Evolutionary conservation across 2,888 invertebrate genomes (phyloP).

Genomic region (Himalopsyche anomala): DNA sequence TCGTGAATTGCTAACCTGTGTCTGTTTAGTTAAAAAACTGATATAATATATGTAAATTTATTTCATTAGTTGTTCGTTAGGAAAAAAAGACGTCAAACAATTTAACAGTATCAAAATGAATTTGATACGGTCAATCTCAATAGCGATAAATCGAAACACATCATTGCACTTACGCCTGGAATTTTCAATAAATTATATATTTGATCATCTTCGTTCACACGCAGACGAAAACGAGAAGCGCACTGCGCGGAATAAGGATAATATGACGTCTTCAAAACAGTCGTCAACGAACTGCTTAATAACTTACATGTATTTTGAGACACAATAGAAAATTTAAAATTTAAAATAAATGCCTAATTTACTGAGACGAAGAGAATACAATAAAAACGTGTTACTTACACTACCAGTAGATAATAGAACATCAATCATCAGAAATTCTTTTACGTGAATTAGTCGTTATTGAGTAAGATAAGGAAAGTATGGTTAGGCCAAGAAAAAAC

Average conservation of each 20-base stretch:
- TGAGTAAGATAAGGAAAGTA: too few species aligned
- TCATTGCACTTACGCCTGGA: conserved; percentile 56
- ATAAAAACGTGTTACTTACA: too few species aligned
- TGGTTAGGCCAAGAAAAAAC: too few species aligned
- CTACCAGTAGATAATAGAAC: too few species aligned
- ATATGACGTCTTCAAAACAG: neutral
- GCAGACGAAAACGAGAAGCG: neutral
- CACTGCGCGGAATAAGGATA: neutral
- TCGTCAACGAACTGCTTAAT: neutral
- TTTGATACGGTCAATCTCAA: conserved; percentile 24
- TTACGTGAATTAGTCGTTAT: too few species aligned
- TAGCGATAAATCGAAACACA: conserved; percentile 55
- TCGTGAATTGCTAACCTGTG: too few species aligned
- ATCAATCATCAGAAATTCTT: too few species aligned
- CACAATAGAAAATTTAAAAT: too few species aligned
- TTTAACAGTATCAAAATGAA: neutral
- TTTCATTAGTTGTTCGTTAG: neutral
- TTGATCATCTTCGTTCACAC: conserved; percentile 50
- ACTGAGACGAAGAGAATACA: too few species aligned
- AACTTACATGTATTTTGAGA: neutral
- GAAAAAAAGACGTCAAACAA: conserved; percentile 1
- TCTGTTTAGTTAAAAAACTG: too few species aligned
- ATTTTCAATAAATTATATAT: conserved; percentile 51
- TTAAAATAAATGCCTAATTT: too few species aligned
- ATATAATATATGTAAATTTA: neutral